phyloP scores from a whole-genome alignment of 2,888 invertebrate species.

The Eurytoma adleriae region DNA sequence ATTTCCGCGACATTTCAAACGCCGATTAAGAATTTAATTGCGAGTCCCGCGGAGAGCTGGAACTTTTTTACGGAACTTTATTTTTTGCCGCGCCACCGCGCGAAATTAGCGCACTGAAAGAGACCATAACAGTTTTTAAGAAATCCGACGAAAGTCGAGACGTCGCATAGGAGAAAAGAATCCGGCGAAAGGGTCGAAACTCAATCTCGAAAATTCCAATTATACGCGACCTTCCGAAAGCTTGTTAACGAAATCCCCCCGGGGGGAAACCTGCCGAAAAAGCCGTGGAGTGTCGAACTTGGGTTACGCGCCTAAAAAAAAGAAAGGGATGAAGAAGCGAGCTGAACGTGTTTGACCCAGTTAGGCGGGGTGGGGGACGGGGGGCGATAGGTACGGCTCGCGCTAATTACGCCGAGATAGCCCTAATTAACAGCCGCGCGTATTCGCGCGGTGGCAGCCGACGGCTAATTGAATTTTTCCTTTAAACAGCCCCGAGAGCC shows the following conservation, averaged over 20 bases:
- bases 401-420: slow-evolving; percentile 69
- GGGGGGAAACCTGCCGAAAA: not conserved
- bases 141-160: too few relatives aligned
- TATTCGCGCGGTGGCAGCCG: slow-evolving; percentile 57
- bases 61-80: too few relatives aligned
- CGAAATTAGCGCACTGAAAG: too few relatives aligned
- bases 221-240: not conserved
- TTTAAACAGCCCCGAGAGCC: slow-evolving; percentile 5
- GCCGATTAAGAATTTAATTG: too few relatives aligned
- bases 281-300: not conserved
- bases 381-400: slow-evolving; percentile 52
- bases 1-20: too few relatives aligned
- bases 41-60: too few relatives aligned
- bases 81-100: too few relatives aligned
- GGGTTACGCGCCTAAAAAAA: not conserved
- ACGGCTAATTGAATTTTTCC: slow-evolving; percentile 64
- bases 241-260: too few relatives aligned
- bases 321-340: slow-evolving; percentile 28
- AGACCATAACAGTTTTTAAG: too few relatives aligned
- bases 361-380: slow-evolving; percentile 46
- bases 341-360: slow-evolving; percentile 63
- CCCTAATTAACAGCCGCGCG: slow-evolving; percentile 70
- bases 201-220: slow-evolving; percentile 44
- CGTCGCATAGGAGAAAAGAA: too few relatives aligned
- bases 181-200: too few relatives aligned